These are phyloP conservation scores for Dromococcyx pavoninus DNA, from an alignment of 2,797 vertebrate genomes.

Conservation along the genomic window DNA sequence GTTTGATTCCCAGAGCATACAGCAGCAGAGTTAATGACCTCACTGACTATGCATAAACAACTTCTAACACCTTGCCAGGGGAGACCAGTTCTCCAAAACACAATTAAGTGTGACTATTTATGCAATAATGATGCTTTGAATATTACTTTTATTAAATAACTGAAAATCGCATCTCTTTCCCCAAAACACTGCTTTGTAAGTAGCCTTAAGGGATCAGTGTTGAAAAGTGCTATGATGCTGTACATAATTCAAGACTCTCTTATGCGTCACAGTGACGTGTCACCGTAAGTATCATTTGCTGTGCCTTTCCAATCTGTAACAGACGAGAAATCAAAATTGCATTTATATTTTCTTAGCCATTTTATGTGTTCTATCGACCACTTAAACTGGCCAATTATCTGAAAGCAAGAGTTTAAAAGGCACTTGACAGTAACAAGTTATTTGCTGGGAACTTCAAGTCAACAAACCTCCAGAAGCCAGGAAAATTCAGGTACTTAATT, in stretches of 20 bases:
- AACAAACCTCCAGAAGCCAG: background rate
- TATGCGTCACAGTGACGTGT: background rate
- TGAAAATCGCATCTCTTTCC: background rate
- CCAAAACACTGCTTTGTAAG: background rate
- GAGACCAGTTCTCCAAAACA: background rate
- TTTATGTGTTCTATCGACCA: background rate
- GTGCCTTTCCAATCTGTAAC: background rate
- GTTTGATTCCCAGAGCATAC: background rate
- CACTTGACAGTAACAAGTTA: background rate
- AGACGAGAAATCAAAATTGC: background rate
- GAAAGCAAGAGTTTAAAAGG: background rate
- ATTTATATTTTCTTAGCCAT: background rate
- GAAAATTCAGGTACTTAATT: background rate
- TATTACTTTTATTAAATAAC: background rate
- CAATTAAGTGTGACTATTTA: background rate
- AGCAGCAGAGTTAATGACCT: background rate
- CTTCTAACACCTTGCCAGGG: background rate
- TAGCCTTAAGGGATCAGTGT: background rate
- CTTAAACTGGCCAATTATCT: background rate
- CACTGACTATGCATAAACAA: background rate
- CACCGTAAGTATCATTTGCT: background rate
- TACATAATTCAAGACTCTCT: background rate
- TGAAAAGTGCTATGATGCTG: background rate
- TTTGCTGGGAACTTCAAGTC: background rate
- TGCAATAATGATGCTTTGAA: background rate